Conservation (phyloP, 2,797 vertebrate genomes). For the Menidia menidia region DNA sequence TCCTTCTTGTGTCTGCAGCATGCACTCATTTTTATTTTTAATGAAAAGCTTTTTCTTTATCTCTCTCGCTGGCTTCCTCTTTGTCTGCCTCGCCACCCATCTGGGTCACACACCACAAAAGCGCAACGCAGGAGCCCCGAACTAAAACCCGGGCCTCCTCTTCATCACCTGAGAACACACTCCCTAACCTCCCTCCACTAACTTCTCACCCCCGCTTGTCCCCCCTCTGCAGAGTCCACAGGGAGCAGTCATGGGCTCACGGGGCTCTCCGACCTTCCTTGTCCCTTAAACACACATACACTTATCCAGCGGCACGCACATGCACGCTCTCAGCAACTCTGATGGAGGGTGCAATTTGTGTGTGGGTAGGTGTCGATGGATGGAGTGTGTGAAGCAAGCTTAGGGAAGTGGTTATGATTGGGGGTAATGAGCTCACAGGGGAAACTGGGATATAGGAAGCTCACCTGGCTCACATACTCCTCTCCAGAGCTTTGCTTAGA, state of each 20-base stretch:
- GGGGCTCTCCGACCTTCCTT: constrained; percentile 63
- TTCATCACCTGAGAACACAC: constrained; percentile 67
- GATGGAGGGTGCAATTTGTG: constrained; percentile 72
- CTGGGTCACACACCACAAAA: constrained; percentile 68
- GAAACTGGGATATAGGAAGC: constrained; percentile 65
- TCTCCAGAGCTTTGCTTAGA: constrained; percentile 56
- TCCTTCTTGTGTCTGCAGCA: constrained; percentile 61
- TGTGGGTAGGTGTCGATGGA: constrained; percentile 64
- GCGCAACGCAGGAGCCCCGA: constrained; percentile 27
- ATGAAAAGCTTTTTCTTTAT: constrained; percentile 69
- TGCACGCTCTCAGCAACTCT: constrained; percentile 36
- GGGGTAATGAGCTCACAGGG: constrained; percentile 83
- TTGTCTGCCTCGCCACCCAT: constrained; percentile 57
- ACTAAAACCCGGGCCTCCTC: constrained; percentile 58
- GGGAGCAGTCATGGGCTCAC: constrained; percentile 54
- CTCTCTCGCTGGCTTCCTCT: constrained; percentile 27
- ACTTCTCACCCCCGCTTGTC: constrained; percentile 39
- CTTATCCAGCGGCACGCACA: constrained; percentile 20
- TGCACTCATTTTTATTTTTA: constrained; percentile 54
- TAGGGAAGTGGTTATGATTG: constrained; percentile 77
- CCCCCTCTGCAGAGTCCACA: constrained; percentile 40
- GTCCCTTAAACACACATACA: constrained; percentile 63
- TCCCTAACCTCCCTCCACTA: constrained; percentile 51
- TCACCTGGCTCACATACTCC: constrained; percentile 34
- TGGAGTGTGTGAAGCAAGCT: constrained; percentile 61